phyloP scores from a whole-genome alignment of 2,113 vertebrate genomes.

The Psittacula cyanocephala region DNA sequence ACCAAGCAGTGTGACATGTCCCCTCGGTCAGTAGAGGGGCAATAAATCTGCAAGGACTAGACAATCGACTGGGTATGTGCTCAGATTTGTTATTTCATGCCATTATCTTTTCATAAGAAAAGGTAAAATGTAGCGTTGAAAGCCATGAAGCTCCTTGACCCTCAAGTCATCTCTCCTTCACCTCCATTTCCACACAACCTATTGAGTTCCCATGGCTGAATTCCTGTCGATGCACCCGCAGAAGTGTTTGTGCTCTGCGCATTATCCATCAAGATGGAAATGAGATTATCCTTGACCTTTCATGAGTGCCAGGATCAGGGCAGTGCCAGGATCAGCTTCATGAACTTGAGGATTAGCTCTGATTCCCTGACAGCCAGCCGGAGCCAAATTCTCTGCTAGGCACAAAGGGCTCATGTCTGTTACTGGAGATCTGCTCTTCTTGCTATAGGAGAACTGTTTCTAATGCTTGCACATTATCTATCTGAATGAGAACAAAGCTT shows the following conservation, averaged over 20 bases:
- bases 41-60: background rate
- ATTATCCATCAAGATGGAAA: background rate
- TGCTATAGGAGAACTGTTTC: too few relatives aligned
- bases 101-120: background rate
- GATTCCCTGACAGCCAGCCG: background rate
- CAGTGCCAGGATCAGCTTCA: background rate
- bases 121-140: background rate
- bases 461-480: background rate
- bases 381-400: background rate
- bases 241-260: background rate
- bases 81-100: background rate
- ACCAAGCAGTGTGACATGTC: background rate
- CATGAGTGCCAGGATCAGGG: background rate
- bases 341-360: background rate
- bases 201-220: fast-evolving
- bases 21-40: fast-evolving
- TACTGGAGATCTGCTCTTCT: background rate
- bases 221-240: fast-evolving
- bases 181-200: background rate
- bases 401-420: background rate
- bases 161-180: fast-evolving
- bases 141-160: background rate
- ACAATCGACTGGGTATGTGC: too few relatives aligned
- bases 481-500: background rate
- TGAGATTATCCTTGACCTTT: background rate